Evolutionary conservation across 2,797 vertebrate species (phyloP).

Genomic region (Alfaro cultratus): DNA sequence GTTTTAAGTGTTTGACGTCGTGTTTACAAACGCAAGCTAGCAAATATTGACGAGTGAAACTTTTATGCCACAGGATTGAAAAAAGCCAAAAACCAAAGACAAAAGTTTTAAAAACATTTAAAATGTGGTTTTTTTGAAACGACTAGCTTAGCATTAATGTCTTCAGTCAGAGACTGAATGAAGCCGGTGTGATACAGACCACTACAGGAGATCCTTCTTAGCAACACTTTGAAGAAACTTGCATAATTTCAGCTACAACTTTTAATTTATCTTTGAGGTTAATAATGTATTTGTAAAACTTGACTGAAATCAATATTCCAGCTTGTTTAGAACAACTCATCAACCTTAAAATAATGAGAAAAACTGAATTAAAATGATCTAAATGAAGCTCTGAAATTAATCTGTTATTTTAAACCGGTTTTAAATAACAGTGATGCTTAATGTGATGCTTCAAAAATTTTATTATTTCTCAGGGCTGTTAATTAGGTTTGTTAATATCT

Average conservation of each 20-base stretch:
- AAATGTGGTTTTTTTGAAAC: background rate
- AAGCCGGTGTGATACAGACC: background rate
- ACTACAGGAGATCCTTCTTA: background rate
- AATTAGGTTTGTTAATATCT: background rate
- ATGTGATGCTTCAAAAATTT: background rate
- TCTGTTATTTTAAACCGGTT: background rate
- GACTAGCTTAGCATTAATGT: background rate
- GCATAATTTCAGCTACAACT: background rate
- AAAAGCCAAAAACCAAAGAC: background rate
- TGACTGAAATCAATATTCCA: background rate
- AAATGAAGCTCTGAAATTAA: background rate
- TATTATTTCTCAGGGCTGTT: slow-evolving; percentile 1
- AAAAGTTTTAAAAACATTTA: background rate
- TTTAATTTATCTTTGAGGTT: slow-evolving; percentile 1
- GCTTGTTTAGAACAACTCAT: background rate
- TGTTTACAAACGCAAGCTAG: background rate
- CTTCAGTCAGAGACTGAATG: background rate
- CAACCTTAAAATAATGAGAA: background rate
- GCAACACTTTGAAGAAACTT: background rate
- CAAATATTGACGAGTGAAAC: background rate
- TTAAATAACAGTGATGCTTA: too few relatives aligned
- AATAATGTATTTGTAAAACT: background rate
- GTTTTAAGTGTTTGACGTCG: too few relatives aligned
- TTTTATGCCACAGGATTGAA: background rate
- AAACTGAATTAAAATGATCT: background rate